phyloP scores from a whole-genome alignment of 2,113 vertebrate genomes.

The Nettapus auritus region DNA sequence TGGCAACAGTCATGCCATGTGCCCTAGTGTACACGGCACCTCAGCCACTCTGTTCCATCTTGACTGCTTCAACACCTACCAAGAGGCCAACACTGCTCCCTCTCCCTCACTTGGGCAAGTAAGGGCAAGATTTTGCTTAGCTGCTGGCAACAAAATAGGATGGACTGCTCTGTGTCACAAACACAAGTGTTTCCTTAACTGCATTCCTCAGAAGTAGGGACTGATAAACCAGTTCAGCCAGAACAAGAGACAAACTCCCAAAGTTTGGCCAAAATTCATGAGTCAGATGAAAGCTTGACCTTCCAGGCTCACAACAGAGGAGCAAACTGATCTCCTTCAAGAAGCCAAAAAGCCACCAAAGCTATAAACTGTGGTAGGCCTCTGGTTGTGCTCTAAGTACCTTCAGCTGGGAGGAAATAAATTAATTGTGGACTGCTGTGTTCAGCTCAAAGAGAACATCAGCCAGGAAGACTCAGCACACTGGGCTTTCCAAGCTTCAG shows the following conservation, averaged over 20 bases:
- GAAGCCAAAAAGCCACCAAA: neutral
- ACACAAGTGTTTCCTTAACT: neutral
- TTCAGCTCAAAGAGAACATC: neutral
- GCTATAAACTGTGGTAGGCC: neutral
- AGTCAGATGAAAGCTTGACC: neutral
- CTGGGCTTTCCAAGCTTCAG: neutral
- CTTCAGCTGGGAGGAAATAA: neutral
- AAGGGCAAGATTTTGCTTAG: slow-evolving; percentile 16
- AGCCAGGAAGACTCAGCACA: neutral
- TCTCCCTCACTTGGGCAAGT: neutral
- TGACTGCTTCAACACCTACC: neutral
- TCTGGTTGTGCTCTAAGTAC: neutral
- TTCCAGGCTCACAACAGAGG: neutral
- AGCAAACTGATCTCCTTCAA: neutral
- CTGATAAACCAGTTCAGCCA: slow-evolving; percentile 36
- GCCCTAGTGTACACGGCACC: neutral
- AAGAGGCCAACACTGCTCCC: neutral
- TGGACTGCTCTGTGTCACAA: neutral
- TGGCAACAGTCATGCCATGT: neutral
- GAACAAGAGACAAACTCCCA: neutral
- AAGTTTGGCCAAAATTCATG: neutral
- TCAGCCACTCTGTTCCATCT: neutral
- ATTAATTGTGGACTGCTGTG: neutral
- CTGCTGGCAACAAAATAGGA: neutral
- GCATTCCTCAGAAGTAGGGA: slow-evolving; percentile 20